These are phyloP conservation scores for Anodontia alba DNA, from an alignment of 2,888 invertebrate genomes.

Conservation along the genomic window DNA sequence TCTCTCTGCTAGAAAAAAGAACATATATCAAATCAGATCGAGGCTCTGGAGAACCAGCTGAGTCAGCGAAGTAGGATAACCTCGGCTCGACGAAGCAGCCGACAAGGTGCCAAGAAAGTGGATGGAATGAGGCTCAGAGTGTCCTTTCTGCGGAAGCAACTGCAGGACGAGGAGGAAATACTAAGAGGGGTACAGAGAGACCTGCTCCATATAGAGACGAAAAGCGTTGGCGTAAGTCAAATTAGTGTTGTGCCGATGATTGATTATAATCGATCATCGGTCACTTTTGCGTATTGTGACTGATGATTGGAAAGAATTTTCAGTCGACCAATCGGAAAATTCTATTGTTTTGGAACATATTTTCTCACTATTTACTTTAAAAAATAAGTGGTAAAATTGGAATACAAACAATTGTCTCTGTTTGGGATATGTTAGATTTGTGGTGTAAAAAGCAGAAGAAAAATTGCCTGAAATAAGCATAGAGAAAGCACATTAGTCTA, in stretches of 20 bases:
- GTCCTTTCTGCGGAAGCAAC: constrained; percentile 38
- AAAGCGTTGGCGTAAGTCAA: constrained; percentile 17
- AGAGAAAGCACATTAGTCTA: no score
- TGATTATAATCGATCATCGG: no score
- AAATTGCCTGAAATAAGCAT: no score
- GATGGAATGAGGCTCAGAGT: constrained; percentile 45
- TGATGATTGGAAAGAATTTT: no score
- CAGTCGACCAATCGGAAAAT: no score
- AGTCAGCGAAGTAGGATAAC: constrained; percentile 46
- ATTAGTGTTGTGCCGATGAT: not conserved
- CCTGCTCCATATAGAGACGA: constrained; percentile 17
- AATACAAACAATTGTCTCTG: no score
- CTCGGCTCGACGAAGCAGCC: constrained; percentile 35
- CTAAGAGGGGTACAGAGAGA: constrained; percentile 15
- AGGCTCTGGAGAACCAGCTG: constrained; percentile 46
- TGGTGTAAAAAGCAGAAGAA: no score
- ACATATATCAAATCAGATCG: constrained; percentile 39
- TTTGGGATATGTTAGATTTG: no score
- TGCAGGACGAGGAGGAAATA: constrained; percentile 21
- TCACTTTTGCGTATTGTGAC: no score
- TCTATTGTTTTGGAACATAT: no score
- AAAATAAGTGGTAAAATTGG: no score
- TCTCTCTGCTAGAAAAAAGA: constrained; percentile 28
- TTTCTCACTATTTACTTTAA: no score
- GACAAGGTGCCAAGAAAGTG: constrained; percentile 41